These are phyloP conservation scores for Piprites chloris DNA, from an alignment of 2,113 vertebrate species.

Conservation along the genomic window DNA sequence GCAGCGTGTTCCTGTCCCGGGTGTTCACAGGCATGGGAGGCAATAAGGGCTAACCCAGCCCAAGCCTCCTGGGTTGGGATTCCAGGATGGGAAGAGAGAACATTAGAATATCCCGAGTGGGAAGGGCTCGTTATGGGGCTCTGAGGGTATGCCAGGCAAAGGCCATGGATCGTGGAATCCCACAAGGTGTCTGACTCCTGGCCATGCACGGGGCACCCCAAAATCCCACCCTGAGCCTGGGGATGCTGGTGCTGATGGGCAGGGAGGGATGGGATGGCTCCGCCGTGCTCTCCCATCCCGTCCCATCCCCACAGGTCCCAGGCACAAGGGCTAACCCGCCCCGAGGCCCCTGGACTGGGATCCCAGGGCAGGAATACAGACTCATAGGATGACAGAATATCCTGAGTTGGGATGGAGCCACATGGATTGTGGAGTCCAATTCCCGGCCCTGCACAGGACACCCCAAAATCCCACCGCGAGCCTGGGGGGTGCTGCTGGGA, in stretches of 20 bases:
- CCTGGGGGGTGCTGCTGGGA: neutral
- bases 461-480: accelerated
- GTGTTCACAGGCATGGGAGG: accelerated
- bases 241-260: neutral
- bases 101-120: accelerated
- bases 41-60: neutral
- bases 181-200: too few species aligned
- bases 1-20: accelerated
- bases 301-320: neutral
- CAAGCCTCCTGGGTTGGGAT: too few species aligned
- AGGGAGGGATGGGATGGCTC: neutral
- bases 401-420: neutral
- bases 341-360: neutral
- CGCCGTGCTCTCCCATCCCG: neutral
- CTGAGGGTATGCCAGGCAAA: neutral
- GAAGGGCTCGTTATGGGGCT: neutral
- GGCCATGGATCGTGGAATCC: neutral
- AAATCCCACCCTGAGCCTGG: neutral
- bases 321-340: neutral
- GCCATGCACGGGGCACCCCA: neutral
- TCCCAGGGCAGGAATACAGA: neutral
- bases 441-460: neutral
- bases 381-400: accelerated
- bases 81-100: neutral
- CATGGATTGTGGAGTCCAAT: too few species aligned